Evolutionary conservation across 1,140 invertebrate genomes (phyloP).

Genomic region (Lordiphosa mommai): DNA sequence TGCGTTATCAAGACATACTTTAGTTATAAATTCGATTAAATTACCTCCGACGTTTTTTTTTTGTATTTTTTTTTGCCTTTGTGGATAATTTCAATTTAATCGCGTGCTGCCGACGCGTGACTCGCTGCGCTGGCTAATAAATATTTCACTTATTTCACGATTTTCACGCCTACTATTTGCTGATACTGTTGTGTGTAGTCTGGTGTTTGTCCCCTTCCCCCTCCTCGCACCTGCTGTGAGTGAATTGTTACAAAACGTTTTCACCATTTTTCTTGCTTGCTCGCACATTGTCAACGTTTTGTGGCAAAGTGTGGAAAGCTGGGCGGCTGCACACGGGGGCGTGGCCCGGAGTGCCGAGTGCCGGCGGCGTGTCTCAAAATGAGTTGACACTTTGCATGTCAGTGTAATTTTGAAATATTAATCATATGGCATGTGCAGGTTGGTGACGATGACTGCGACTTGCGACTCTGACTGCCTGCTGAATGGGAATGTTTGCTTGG

Average conservation of each 20-base stretch:
- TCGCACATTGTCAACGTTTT: slow-evolving; percentile 58
- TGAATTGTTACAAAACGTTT: slow-evolving; percentile 75
- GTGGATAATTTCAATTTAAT: slow-evolving; percentile 58
- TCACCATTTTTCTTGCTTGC: slow-evolving; percentile 56
- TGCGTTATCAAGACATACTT: slow-evolving; percentile 37
- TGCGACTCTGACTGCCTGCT: neutral
- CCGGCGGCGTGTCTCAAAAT: slow-evolving; percentile 48
- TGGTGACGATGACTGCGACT: slow-evolving; percentile 41
- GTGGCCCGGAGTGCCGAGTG: slow-evolving; percentile 29
- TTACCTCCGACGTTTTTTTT: slow-evolving; percentile 6
- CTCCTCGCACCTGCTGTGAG: slow-evolving; percentile 21
- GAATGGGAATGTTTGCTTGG: slow-evolving; percentile 52
- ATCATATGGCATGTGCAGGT: slow-evolving; percentile 58
- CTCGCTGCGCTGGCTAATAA: slow-evolving; percentile 64
- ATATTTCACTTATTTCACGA: slow-evolving; percentile 74
- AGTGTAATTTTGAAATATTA: slow-evolving; percentile 78
- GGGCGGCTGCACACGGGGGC: slow-evolving; percentile 11
- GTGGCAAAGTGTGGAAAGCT: slow-evolving; percentile 53
- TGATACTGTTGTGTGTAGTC: slow-evolving; percentile 13
- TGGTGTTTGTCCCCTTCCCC: neutral
- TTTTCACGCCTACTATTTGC: slow-evolving; percentile 67
- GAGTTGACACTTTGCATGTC: slow-evolving; percentile 77
- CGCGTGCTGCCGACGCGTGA: slow-evolving; percentile 65
- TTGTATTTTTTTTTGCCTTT: neutral
- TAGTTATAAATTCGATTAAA: slow-evolving; percentile 52